A percentile compares a stretch with the other conserved stretches of the same genome.
These are phyloP conservation scores for Chloroclystis v-ata DNA, from an alignment of 2,888 invertebrate genomes.

Conservation along the genomic window DNA sequence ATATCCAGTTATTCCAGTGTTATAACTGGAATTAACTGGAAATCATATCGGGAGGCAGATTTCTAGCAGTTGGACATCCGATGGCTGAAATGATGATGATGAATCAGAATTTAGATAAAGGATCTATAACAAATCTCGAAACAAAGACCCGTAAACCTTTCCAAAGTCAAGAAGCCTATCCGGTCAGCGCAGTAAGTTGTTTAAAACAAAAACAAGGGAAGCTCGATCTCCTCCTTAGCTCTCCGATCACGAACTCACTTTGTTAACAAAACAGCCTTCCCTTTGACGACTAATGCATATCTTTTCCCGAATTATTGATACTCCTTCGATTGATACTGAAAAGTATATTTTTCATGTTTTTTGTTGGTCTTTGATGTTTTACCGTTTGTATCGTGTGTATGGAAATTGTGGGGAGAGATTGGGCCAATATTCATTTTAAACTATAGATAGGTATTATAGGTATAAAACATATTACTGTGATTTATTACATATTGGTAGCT, in stretches of 20 bases:
- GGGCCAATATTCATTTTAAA: too few species aligned
- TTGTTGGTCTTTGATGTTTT: background rate
- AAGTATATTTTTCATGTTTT: conserved; percentile 16
- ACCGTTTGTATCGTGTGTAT: background rate
- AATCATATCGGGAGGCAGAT: too few species aligned
- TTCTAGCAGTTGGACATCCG: too few species aligned
- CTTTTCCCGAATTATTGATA: conserved; percentile 70
- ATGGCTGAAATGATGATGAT: too few species aligned
- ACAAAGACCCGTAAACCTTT: conserved; percentile 22
- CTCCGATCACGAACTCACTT: conserved; percentile 71
- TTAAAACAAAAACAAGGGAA: conserved; percentile 72
- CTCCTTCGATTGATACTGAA: conserved; percentile 45
- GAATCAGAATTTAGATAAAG: background rate
- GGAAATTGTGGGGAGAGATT: too few species aligned
- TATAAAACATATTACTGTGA: too few species aligned
- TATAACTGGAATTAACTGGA: too few species aligned
- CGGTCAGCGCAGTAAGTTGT: conserved; percentile 65
- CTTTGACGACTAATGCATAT: conserved; percentile 75
- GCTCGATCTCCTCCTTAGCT: conserved; percentile 58
- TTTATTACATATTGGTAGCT: too few species aligned
- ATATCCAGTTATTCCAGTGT: too few species aligned
- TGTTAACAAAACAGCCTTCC: conserved; percentile 70
- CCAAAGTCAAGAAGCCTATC: conserved; percentile 37
- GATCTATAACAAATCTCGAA: conserved; percentile 2
- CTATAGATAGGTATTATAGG: too few species aligned